Conservation (phyloP, 30 jellyfish, hydroid and myxozoan genomes). For the Turritopsis rubra region DNA sequence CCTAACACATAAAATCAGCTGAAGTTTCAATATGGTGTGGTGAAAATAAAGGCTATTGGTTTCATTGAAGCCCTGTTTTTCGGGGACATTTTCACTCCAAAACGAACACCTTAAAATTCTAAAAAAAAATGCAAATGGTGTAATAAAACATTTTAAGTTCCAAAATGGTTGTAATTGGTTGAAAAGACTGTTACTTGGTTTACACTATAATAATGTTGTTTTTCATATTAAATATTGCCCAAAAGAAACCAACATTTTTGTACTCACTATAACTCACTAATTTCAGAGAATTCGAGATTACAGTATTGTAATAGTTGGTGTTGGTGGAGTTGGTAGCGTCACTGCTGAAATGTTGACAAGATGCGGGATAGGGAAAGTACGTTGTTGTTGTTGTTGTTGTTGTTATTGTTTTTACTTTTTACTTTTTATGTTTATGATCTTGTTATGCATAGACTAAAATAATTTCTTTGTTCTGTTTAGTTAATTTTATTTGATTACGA, state of each 20-base stretch:
- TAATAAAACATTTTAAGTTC: no score
- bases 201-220: neutral
- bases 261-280: neutral
- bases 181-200: no score
- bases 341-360: slow-evolving; percentile 98
- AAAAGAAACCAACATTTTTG: neutral
- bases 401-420: neutral
- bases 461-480: slow-evolving; percentile 6
- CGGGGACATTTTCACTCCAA: no score
- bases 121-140: no score
- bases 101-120: no score
- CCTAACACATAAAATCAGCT: no score
- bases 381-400: neutral
- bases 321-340: slow-evolving; percentile 98
- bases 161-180: no score
- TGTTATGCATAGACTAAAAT: neutral
- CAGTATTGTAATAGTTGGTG: slow-evolving; percentile 86
- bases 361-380: slow-evolving; percentile 93
- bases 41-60: no score
- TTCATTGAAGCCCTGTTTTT: no score
- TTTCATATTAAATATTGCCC: neutral
- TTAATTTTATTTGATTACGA: slow-evolving; percentile 87
- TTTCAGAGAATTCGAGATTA: slow-evolving; percentile 62
- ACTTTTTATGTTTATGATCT: neutral
- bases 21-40: no score